Conservation (phyloP, 1,140 invertebrate genomes). For the Halesus radiatus region DNA sequence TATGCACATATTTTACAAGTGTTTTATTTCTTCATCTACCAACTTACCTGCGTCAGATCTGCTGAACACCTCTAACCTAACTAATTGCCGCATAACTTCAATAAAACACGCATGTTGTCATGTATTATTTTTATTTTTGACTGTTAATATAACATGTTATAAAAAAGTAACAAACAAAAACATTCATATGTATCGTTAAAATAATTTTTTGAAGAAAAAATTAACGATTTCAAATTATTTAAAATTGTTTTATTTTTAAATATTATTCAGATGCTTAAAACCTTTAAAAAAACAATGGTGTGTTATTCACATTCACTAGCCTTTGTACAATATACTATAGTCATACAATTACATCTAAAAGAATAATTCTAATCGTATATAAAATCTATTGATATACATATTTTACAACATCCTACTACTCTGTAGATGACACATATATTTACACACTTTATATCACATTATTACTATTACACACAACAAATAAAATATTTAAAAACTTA, state of each 20-base stretch:
- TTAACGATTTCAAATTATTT: too few species aligned
- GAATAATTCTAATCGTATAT: too few species aligned
- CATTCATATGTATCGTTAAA: constrained; percentile 28
- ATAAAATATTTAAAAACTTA: too few species aligned
- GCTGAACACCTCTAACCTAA: too few species aligned
- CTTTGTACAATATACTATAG: constrained; percentile 37
- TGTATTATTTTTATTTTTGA: constrained; percentile 1
- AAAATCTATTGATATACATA: too few species aligned
- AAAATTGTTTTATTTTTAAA: background rate
- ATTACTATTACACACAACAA: too few species aligned
- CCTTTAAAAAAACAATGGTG: constrained; percentile 35
- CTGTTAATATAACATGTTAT: constrained; percentile 24
- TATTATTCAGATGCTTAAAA: background rate
- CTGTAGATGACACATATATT: too few species aligned
- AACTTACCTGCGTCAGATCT: too few species aligned
- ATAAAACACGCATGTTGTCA: background rate
- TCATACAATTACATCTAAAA: background rate
- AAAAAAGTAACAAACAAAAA: constrained; percentile 18
- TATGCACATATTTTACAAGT: constrained; percentile 1
- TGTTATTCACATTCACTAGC: constrained; percentile 50
- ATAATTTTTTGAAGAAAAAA: background rate
- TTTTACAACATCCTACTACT: too few species aligned
- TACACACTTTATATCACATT: too few species aligned
- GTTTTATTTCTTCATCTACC: constrained; percentile 17
- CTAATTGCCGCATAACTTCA: background rate